Percentiles rank a stretch among this genome's conserved stretches.
These are phyloP conservation scores for Coreoperca whiteheadi DNA, from an alignment of 2,113 vertebrate species.

Conservation along the genomic window DNA sequence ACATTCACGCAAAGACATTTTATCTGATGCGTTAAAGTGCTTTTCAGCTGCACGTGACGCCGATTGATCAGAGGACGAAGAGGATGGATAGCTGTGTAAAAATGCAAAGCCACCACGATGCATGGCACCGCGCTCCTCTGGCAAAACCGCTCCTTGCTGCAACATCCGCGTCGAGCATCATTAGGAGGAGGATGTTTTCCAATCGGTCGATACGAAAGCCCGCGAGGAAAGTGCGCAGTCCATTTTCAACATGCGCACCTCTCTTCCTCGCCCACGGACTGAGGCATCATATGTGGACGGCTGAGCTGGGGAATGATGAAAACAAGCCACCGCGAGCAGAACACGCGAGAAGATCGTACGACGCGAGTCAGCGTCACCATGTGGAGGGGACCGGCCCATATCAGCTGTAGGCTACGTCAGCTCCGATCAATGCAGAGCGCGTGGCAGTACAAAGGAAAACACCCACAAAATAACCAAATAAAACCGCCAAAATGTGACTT, in stretches of 20 bases:
- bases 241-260: conserved; percentile 39
- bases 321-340: conserved; percentile 68
- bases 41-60: conserved; percentile 55
- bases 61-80: conserved; percentile 30
- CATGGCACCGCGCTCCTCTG: conserved; percentile 32
- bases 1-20: conserved; percentile 34
- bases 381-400: conserved; percentile 48
- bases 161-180: conserved; percentile 41
- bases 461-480: neutral
- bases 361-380: conserved; percentile 27
- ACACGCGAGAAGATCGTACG: conserved; percentile 71
- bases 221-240: conserved; percentile 35
- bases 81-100: conserved; percentile 39
- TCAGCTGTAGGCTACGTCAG: neutral
- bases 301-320: conserved; percentile 50
- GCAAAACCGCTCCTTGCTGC: conserved; percentile 29
- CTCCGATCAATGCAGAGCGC: neutral
- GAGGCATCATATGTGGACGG: conserved; percentile 30
- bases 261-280: neutral
- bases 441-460: neutral
- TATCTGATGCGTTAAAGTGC: conserved; percentile 37
- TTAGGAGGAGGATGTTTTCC: neutral
- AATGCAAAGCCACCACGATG: conserved; percentile 16
- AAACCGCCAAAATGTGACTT: neutral
- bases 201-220: neutral